Conservation (phyloP, 2,113 vertebrate species). For the Coryphaenoides rupestris region DNA sequence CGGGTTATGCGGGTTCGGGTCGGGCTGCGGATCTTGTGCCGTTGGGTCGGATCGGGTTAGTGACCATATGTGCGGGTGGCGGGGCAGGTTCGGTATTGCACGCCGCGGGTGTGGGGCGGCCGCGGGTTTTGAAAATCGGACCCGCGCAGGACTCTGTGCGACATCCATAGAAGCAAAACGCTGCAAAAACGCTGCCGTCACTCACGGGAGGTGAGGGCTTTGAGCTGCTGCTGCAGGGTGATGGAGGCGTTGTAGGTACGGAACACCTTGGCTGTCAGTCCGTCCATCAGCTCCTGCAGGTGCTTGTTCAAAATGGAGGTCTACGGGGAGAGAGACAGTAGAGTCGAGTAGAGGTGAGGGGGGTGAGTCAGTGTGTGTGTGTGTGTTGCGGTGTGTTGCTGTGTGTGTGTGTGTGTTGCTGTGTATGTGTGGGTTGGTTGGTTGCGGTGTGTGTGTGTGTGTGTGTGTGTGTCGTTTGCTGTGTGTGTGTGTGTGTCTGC, state of each 20-base stretch:
- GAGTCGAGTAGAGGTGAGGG: not conserved
- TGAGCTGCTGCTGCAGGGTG: constrained; percentile 84
- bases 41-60: too few species aligned
- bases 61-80: too few species aligned
- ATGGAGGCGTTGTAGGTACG: constrained; percentile 98
- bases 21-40: too few species aligned
- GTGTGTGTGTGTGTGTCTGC: not conserved
- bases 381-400: not conserved
- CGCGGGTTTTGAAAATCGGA: too few species aligned
- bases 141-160: too few species aligned
- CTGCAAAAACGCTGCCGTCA: constrained; percentile 24
- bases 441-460: not conserved
- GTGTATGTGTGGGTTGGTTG: not conserved
- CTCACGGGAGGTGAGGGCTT: constrained; percentile 89
- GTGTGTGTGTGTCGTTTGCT: constrained; percentile 12
- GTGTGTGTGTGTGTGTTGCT: constrained; percentile 3
- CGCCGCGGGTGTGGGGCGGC: too few species aligned
- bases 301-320: constrained; percentile 98
- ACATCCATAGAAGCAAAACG: too few species aligned
- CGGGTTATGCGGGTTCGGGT: too few species aligned
- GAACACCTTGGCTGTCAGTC: constrained; percentile 97
- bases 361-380: not conserved
- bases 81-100: too few species aligned
- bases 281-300: constrained; percentile 98
- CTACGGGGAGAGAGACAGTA: constrained; percentile 72